These are phyloP conservation scores for Carduelis carduelis DNA, from an alignment of 2,797 vertebrate species.

Conservation along the genomic window DNA sequence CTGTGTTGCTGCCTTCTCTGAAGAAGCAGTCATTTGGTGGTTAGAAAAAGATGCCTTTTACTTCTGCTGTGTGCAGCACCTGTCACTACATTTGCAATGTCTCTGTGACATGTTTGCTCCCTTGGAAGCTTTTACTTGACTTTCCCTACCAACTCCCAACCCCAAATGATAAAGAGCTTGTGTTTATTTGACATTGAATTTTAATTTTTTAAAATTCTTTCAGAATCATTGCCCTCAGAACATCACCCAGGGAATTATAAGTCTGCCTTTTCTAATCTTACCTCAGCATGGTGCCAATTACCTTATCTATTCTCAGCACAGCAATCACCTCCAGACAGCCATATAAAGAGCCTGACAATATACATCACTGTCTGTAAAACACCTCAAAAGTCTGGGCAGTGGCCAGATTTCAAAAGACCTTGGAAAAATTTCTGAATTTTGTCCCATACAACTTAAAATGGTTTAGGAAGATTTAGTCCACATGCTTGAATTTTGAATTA, in stretches of 20 bases:
- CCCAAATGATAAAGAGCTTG: not conserved
- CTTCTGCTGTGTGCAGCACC: not conserved
- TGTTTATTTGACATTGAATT: not conserved
- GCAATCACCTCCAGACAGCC: not conserved
- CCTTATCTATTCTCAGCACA: constrained; percentile 35
- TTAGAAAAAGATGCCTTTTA: not conserved
- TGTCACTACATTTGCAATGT: not conserved
- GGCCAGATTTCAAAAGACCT: constrained; percentile 23
- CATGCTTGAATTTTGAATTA: not conserved
- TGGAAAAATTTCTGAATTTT: not conserved
- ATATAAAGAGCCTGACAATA: not conserved
- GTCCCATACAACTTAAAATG: not conserved
- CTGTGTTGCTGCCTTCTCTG: not conserved
- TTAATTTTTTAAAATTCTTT: not conserved
- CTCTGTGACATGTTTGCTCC: not conserved
- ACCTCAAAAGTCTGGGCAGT: not conserved
- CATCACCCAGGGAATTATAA: not conserved
- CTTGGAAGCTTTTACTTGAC: not conserved
- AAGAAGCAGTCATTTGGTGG: not conserved
- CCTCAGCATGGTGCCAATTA: constrained; percentile 33
- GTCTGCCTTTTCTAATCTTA: constrained; percentile 23
- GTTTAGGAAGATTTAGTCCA: not conserved
- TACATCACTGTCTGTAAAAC: not conserved
- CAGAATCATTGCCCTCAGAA: not conserved
- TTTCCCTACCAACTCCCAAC: not conserved